phyloP scores from a whole-genome alignment of 2,888 invertebrate species.

The Rhabditophanes sp. region DNA sequence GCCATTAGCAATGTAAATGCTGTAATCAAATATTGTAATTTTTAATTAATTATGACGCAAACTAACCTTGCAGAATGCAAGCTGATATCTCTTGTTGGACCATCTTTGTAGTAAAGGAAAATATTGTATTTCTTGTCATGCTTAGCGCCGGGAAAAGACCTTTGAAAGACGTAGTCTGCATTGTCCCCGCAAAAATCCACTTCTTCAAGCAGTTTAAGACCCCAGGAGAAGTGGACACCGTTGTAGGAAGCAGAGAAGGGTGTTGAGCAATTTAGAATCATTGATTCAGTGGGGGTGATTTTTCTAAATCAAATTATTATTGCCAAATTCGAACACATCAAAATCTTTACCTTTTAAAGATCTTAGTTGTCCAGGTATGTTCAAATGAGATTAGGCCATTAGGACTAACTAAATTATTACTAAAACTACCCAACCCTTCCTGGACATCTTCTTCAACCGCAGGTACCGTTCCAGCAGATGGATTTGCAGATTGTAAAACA shows the following conservation, averaged over 20 bases:
- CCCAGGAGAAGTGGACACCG: conserved; percentile 41
- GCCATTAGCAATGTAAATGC: conserved; percentile 12
- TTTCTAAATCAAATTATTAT: too few relatives aligned
- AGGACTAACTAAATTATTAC: too few relatives aligned
- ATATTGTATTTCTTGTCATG: conserved; percentile 21
- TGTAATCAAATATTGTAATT: conserved; percentile 9
- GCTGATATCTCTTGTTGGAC: conserved; percentile 28
- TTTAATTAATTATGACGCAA: conserved; percentile 2
- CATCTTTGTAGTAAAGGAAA: conserved; percentile 38
- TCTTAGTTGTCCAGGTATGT: too few relatives aligned
- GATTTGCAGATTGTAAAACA: too few relatives aligned
- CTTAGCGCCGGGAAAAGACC: neutral
- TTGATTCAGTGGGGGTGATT: too few relatives aligned
- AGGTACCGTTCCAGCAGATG: too few relatives aligned
- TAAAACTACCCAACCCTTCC: too few relatives aligned
- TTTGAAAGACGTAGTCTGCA: conserved; percentile 5
- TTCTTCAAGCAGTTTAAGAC: conserved; percentile 26
- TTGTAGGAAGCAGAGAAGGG: conserved; percentile 39
- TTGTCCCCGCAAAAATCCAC: conserved; percentile 10
- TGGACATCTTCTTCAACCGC: too few relatives aligned
- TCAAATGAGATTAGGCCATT: too few relatives aligned
- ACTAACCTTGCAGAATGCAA: conserved; percentile 24
- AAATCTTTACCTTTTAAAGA: too few relatives aligned
- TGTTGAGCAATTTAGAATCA: conserved; percentile 35
- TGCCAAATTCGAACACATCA: too few relatives aligned